Percentiles rank a stretch among this genome's conserved stretches.
These are phyloP conservation scores for Dunckerocampus dactyliophorus DNA, from an alignment of 2,113 vertebrate species.

Conservation along the genomic window DNA sequence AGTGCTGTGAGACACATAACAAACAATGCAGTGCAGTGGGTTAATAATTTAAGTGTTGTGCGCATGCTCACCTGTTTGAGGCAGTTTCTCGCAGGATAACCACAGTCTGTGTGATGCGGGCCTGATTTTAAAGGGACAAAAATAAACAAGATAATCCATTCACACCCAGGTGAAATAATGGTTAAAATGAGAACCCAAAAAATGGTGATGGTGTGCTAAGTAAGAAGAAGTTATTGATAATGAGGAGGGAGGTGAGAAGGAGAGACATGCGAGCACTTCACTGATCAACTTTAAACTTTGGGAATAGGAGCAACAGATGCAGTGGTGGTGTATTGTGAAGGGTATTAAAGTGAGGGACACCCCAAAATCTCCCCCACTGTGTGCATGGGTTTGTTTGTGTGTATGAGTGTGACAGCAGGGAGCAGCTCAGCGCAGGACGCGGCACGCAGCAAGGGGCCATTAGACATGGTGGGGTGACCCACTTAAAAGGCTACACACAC, in stretches of 20 bases:
- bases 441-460: constrained; percentile 76
- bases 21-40: not conserved
- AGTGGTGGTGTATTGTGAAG: constrained; percentile 63
- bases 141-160: constrained; percentile 22
- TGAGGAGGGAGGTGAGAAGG: constrained; percentile 7
- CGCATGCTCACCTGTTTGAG: constrained; percentile 61
- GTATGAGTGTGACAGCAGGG: constrained; percentile 65
- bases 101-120: constrained; percentile 30
- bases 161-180: not conserved
- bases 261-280: constrained; percentile 44
- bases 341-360: constrained; percentile 70
- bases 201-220: not conserved
- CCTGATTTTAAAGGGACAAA: constrained; percentile 13
- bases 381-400: constrained; percentile 58
- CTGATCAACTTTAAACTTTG: constrained; percentile 72
- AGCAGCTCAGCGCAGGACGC: constrained; percentile 73
- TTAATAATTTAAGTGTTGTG: constrained; percentile 7
- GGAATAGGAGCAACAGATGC: constrained; percentile 71
- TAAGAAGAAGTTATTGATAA: constrained; percentile 1
- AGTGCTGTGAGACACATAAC: not conserved
- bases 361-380: constrained; percentile 69
- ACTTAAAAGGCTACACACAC: constrained; percentile 70
- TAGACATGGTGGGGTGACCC: constrained; percentile 80
- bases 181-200: constrained; percentile 9
- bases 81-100: constrained; percentile 24